A percentile compares a stretch with the other conserved stretches of the same genome.
Conservation (phyloP, 2,797 vertebrate genomes). For the Buceros bicornis region DNA sequence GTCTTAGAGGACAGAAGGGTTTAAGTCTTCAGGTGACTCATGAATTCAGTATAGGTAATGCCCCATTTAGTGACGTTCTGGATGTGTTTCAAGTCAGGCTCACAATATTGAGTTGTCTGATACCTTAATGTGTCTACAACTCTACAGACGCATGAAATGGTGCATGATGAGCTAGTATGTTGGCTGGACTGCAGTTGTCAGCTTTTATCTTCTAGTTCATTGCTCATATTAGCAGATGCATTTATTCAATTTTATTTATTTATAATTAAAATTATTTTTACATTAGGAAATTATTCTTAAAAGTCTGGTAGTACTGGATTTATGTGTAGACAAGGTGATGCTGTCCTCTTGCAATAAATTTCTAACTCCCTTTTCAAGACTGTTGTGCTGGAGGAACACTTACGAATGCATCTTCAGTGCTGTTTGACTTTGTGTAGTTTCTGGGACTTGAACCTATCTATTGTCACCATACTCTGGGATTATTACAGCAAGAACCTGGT, state of each 20-base stretch:
- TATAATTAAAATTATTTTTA: background rate
- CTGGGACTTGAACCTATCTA: conserved; percentile 88
- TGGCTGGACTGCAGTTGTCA: background rate
- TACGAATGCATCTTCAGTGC: conserved; percentile 94
- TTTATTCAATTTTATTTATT: background rate
- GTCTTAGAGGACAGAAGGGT: too few species aligned
- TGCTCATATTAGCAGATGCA: background rate
- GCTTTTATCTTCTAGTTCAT: background rate
- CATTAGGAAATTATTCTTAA: background rate
- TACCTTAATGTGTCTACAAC: background rate
- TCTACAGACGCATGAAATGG: background rate
- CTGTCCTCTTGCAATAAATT: background rate
- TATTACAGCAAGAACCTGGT: conserved; percentile 96
- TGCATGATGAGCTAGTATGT: background rate
- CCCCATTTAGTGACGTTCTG: background rate
- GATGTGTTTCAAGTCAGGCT: background rate
- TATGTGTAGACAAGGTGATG: background rate
- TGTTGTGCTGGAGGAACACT: conserved; percentile 87
- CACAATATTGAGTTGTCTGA: background rate
- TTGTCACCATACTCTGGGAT: conserved; percentile 92
- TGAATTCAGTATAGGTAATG: background rate
- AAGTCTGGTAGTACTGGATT: background rate
- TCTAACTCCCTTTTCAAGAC: conserved; percentile 76
- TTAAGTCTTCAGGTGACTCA: background rate
- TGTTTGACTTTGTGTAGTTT: conserved; percentile 89